Conservation (phyloP, 1,140 invertebrate species). For the Cyclargus thomasi region DNA sequence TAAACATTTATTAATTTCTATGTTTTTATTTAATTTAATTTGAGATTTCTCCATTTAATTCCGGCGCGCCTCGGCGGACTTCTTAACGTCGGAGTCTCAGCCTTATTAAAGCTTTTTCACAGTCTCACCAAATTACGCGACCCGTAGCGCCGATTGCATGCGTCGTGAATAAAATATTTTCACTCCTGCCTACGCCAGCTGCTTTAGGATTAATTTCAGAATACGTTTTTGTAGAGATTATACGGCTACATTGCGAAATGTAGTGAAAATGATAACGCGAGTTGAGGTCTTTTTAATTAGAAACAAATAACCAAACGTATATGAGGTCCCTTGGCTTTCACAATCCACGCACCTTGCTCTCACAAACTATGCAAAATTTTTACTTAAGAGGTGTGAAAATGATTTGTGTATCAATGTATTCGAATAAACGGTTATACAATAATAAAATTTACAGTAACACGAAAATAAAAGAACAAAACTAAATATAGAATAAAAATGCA, state of each 20-base stretch:
- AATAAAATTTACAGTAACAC: neutral
- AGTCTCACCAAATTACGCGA: constrained; percentile 25
- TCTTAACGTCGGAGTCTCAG: constrained; percentile 22
- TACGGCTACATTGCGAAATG: neutral
- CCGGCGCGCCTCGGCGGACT: constrained; percentile 14
- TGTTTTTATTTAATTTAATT: neutral
- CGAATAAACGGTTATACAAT: neutral
- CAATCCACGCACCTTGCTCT: too few relatives aligned
- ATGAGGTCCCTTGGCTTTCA: too few relatives aligned
- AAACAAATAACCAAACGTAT: too few relatives aligned
- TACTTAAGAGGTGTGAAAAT: too few relatives aligned
- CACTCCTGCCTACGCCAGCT: constrained; percentile 29
- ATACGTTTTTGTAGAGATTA: neutral
- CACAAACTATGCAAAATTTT: too few relatives aligned
- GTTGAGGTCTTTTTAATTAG: too few relatives aligned
- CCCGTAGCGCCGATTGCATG: constrained; percentile 26
- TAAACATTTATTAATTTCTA: too few relatives aligned
- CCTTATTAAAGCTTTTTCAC: constrained; percentile 33
- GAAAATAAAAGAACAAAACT: neutral
- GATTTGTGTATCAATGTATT: too few relatives aligned
- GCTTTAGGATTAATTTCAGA: constrained; percentile 17
- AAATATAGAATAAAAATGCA: neutral
- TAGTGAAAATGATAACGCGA: too few relatives aligned
- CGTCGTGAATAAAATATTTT: constrained; percentile 42
- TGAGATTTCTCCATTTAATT: constrained; percentile 22